phyloP scores from a whole-genome alignment of 64 coral and sea anemone species.

The Montipora foliosa region DNA sequence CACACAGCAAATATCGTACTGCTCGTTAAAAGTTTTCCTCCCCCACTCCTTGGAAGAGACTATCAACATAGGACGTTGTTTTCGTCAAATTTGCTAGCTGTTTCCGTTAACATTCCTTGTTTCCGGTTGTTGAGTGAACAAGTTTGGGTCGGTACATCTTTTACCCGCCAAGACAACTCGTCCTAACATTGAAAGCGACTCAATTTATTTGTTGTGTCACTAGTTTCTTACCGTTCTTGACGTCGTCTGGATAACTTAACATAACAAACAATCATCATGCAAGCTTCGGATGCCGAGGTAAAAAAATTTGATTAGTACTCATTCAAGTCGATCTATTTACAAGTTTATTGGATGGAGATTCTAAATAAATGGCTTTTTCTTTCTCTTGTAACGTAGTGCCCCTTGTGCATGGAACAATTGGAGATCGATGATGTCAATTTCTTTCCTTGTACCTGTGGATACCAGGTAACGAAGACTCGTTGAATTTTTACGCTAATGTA shows the following conservation, averaged over 20 bases:
- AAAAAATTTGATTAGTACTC: background rate
- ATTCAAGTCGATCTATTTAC: background rate
- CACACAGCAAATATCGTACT: background rate
- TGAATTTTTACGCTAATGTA: background rate
- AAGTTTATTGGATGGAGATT: constrained; percentile 42
- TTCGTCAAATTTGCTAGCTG: background rate
- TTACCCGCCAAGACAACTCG: constrained; percentile 27
- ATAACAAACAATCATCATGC: constrained; percentile 17
- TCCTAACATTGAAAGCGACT: background rate
- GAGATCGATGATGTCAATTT: constrained; percentile 99
- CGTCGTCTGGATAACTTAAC: background rate
- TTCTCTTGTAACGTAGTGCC: constrained; percentile 69
- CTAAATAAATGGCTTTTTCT: constrained; percentile 51
- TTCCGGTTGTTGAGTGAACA: constrained; percentile 19
- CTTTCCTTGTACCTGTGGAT: constrained; percentile 98
- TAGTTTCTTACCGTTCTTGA: background rate
- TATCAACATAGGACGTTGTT: background rate
- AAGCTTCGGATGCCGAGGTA: constrained; percentile 56
- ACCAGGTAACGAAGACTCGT: constrained; percentile 75
- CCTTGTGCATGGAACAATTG: constrained; percentile 98
- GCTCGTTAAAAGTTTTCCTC: constrained; percentile 22
- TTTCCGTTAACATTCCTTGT: constrained; percentile 30
- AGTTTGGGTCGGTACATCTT: background rate
- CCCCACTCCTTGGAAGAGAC: background rate
- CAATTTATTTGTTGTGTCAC: background rate